Evolutionary conservation across 2,797 vertebrate species (phyloP).

Genomic region (Pangasius macronema): DNA sequence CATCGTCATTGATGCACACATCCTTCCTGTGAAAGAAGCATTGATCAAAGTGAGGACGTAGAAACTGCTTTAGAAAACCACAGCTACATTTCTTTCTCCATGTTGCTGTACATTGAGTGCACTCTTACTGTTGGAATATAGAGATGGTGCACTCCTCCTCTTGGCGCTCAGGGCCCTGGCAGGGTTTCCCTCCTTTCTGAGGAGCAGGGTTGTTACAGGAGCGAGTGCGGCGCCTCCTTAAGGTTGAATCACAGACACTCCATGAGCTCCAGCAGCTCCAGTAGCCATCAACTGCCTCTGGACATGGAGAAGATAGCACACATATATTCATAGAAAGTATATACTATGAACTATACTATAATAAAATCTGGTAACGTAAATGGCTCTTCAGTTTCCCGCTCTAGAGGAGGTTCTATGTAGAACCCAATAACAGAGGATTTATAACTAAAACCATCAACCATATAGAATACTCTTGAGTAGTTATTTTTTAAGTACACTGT

Average conservation of each 20-base stretch:
- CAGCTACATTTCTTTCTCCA: not conserved
- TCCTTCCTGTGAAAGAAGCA: conserved; percentile 73
- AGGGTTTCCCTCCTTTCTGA: conserved; percentile 74
- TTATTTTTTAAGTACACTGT: not conserved
- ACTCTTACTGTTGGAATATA: conserved; percentile 75
- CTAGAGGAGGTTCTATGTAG: not conserved
- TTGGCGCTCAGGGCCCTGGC: conserved; percentile 69
- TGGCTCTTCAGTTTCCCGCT: not conserved
- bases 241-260: conserved; percentile 76
- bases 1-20: conserved; percentile 86
- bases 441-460: not conserved
- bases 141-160: conserved; percentile 83
- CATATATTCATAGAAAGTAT: not conserved
- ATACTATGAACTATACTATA: no score
- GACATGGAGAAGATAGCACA: not conserved
- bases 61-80: not conserved
- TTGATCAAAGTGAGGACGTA: not conserved
- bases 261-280: conserved; percentile 93
- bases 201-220: conserved; percentile 84
- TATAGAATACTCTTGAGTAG: no score
- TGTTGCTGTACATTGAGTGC: not conserved
- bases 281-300: conserved; percentile 83
- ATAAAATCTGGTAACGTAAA: not conserved
- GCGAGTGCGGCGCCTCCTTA: conserved; percentile 78
- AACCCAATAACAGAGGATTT: not conserved